Conservation (phyloP, 2,797 vertebrate species). For the Petrocephalus schoutedeni region DNA sequence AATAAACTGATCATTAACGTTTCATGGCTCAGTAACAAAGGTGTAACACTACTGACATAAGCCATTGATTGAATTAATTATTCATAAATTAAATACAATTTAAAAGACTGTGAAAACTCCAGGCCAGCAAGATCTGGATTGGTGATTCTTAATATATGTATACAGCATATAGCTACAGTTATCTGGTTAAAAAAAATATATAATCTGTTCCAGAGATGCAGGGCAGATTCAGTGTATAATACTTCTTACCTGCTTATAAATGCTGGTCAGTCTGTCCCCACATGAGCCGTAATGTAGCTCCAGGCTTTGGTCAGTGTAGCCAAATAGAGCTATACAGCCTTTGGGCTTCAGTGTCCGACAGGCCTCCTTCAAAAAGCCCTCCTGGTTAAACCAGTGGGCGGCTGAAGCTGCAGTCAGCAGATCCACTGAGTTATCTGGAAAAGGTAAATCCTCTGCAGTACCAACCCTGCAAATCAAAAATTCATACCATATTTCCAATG, state of each 20-base stretch:
- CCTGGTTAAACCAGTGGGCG: constrained; percentile 62
- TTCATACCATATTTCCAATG: neutral
- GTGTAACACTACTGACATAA: neutral
- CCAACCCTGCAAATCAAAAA: constrained; percentile 45
- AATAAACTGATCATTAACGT: neutral
- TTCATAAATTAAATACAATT: neutral
- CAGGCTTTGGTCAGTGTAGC: constrained; percentile 33
- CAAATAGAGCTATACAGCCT: constrained; percentile 60
- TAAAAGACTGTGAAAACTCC: neutral
- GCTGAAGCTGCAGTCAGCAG: constrained; percentile 57
- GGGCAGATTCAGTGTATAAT: neutral
- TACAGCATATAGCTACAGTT: neutral
- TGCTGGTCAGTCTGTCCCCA: constrained; percentile 47
- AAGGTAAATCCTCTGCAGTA: constrained; percentile 56
- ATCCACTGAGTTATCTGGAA: constrained; percentile 57
- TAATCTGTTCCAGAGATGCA: neutral
- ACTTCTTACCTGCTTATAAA: constrained; percentile 49
- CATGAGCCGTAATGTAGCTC: constrained; percentile 45
- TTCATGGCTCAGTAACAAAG: neutral
- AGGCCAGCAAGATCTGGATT: neutral
- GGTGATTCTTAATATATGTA: neutral
- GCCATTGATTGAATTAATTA: neutral
- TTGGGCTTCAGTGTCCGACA: constrained; percentile 54
- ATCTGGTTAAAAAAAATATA: neutral
- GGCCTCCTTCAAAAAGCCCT: constrained; percentile 54